Evolutionary conservation across 1,140 invertebrate species (phyloP).

Genomic region (Drosophila nigromelanica): DNA sequence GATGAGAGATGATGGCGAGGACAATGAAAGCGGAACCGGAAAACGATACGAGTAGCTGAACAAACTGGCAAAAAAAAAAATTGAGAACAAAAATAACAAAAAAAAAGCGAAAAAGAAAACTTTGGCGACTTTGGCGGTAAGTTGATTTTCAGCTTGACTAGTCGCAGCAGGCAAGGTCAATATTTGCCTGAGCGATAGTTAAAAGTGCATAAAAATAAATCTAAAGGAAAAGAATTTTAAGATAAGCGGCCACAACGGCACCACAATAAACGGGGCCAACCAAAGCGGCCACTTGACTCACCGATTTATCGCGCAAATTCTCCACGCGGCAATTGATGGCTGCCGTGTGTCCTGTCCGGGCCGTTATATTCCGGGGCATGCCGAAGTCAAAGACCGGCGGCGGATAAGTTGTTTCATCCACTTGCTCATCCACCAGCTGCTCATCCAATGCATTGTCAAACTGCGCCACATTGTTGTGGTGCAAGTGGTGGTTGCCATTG

Average conservation of each 20-base stretch:
- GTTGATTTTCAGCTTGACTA: conserved; percentile 78
- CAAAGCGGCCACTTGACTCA: conserved; percentile 84
- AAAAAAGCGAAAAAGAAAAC: conserved; percentile 11
- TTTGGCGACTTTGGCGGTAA: conserved; percentile 57
- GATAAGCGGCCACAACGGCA: conserved; percentile 35
- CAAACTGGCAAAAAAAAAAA: conserved; percentile 33
- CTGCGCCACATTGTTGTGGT: conserved; percentile 52
- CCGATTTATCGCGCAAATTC: conserved; percentile 92
- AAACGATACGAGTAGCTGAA: conserved; percentile 47
- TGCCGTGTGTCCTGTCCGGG: conserved; percentile 91
- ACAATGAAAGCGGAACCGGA: conserved; percentile 56
- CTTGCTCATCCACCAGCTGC: conserved; percentile 41
- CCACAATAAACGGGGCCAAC: not conserved
- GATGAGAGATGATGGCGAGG: conserved; percentile 30
- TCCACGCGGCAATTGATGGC: conserved; percentile 93
- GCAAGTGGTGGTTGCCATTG: conserved; percentile 29
- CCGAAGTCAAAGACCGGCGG: conserved; percentile 91
- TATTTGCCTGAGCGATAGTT: conserved; percentile 59
- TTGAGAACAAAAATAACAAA: conserved; percentile 3
- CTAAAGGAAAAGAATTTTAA: conserved; percentile 35
- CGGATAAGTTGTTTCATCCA: conserved; percentile 65
- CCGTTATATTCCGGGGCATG: conserved; percentile 91
- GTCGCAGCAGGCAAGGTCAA: conserved; percentile 46
- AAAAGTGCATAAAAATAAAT: conserved; percentile 64
- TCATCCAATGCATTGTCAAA: conserved; percentile 63